A percentile compares a stretch with the other conserved stretches of the same genome.
Conservation (phyloP, 2,113 vertebrate genomes). For the Madoqua kirkii region DNA sequence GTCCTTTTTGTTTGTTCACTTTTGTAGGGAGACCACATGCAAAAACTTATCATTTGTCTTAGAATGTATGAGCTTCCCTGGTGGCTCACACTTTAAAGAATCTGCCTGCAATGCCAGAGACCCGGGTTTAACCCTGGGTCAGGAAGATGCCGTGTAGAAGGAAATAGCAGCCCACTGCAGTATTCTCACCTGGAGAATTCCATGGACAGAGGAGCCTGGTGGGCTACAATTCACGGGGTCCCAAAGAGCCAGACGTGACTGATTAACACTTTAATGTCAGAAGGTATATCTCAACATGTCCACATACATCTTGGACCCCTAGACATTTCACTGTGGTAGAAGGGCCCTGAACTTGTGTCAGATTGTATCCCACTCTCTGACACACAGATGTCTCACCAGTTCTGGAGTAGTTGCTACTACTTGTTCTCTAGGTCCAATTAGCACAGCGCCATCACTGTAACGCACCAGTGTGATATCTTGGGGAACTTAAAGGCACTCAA, state of each 20-base stretch:
- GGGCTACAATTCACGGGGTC: not conserved
- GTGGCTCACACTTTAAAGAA: not conserved
- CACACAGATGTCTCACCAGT: not conserved
- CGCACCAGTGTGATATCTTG: not conserved
- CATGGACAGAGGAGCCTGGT: not conserved
- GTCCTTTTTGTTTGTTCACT: not conserved
- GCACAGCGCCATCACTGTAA: not conserved
- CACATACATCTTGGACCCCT: not conserved
- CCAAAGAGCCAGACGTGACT: not conserved
- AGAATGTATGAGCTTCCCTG: not conserved
- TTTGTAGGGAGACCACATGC: not conserved
- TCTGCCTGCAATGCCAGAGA: not conserved
- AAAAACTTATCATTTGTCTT: not conserved
- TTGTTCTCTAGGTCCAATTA: not conserved
- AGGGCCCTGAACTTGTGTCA: not conserved
- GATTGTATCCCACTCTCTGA: not conserved
- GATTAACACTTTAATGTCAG: not conserved
- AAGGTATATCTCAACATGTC: not conserved
- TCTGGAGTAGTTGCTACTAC: not conserved
- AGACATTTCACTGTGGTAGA: not conserved
- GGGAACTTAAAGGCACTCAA: not conserved
- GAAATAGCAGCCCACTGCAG: not conserved
- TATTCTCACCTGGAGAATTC: not conserved
- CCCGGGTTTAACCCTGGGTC: not conserved
- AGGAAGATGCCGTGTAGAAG: not conserved